Evolutionary conservation across 30 jellyfish, hydroid and myxozoan genomes (phyloP), one percentile per base, ranked within the genome.

Genomic region (Phacellophora camtschatica): DNA sequence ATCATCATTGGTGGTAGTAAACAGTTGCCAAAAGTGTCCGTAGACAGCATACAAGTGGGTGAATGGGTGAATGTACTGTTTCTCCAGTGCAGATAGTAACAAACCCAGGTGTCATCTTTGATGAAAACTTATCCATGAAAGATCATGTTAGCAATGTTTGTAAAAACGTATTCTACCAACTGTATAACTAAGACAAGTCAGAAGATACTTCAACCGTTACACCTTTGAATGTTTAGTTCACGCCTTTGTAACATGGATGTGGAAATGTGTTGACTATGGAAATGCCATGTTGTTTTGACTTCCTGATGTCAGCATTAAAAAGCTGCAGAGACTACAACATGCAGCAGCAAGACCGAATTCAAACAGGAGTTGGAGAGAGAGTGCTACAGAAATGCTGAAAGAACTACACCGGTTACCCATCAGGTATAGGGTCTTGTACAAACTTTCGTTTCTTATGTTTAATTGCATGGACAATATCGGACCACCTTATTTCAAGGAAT

Each of bases 401-500:
- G n/a, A n/a, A n/a, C n/a, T n/a, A n/a, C n/a, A n/a, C n/a, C n/a
- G n/a, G n/a, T n/a, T n/a, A n/a, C n/a, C n/a, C n/a, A n/a, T n/a
- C n/a, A n/a, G n/a, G n/a, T n/a, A n/a, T n/a, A n/a, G n/a, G n/a
- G n/a, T n/a, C n/a, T n/a, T n/a, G n/a, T n/a, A n/a, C n/a, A n/a
- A n/a, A n/a, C n/a, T n/a, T n/a, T n/a, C n/a, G n/a, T n/a, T n/a
- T n/a, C n/a, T n/a, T n/a, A n/a, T 46, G 74, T 57, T 20, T 55
- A 75, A 35, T 33, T 75, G 69, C 42, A 50, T 73, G 61, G 53
- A 49, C 86, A 35, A 73, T 73, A 53, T 30, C 3, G 86, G 74
- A 32, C 74, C 74, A 19, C 74, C 75, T 50, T 73, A 73, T 48
- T 73, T 73, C 50, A 73, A 73, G 74, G 86, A 51, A 54, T 33